Evolutionary conservation across 2,113 vertebrate genomes (phyloP), one percentile per base, ranked within the genome.

Genomic region (Zapus hudsonius): DNA sequence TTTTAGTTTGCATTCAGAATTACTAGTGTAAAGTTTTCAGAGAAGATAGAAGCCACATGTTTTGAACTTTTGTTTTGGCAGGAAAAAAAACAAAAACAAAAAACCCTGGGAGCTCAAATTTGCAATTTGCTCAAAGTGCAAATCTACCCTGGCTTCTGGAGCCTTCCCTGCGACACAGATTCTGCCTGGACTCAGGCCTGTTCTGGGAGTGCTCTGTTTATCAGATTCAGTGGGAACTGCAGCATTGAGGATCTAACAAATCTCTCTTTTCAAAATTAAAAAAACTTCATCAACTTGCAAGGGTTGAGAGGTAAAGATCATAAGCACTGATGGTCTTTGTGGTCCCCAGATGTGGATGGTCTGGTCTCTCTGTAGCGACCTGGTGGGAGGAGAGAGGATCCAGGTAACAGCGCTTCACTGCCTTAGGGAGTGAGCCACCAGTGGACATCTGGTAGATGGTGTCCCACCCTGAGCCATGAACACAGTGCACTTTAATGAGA

Each of bases 1-100:
- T 92, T 94, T 84, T 82, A 52, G 76, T 90, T 87, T 75, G 52
- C 81, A 84, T 94, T 76, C 36, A 47, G 84, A 94, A 95, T 94
- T 95, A 84, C 78, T 80, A 95, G 89, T 89, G 80, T 96, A 74
- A 94, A 92, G 76, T 94, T 96, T 93, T 93, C 42, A 91, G 59
- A 66, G 81, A 96, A 73, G 81, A 87, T 82, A 88, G n/a, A 92
- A 94, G 92, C 91, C 94, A 90, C 91, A 85, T 96, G 95, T 95
- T 94, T 87, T 95, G 90, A 96, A 94, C 78, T 84, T 96, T 95
- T 95, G 93, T 96, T 94, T 97, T 97, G 97, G 92, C 92, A 96
- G 91, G 74, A 95, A 90, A 92, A 55, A 69, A 73, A 93, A 97
- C 94, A 93, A 52, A 52, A 52, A 3, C 12, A 97, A 95, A 93